Base-by-base conservation (phyloP, 2,113 vertebrate species). In the Rhineura floridana region DNA sequence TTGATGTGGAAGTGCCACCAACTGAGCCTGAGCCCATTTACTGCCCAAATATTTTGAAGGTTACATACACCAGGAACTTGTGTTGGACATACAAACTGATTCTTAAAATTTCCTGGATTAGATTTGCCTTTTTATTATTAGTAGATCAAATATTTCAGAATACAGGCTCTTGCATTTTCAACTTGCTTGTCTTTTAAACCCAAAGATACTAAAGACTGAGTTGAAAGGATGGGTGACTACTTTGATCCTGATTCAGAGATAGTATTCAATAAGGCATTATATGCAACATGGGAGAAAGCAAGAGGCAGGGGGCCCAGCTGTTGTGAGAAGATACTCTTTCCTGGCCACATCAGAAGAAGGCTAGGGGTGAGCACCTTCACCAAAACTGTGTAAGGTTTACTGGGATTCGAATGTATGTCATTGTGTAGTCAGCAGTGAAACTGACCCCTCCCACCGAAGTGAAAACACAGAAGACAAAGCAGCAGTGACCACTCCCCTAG, bases 21-120 rank as follows among this genome's bases (percentile, higher is more conserved):
- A 93, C 92, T 93, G 93, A 94, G 93, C 90, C 91, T 93, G 93
- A 95, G 92, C 94, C 91, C 91, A 84, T 85, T 90, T 92, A 87
- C 79, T 88, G 87, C 93, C 93, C 89, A 93, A 90, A 90, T 90
- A 72, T 83, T 83, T 79, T 65, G 55, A 89, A 83, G 82, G 63
- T 88, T 92, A 90, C 79, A 88, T 93, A 91, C 87, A 91, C 76
- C 93, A 82, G 81, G 87, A 93, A 75, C 78, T 75, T 85, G 91
- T 85, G 83, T 72, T 91, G 88, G 91, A 83, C 73, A 88, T 79
- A 69, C 83, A 92, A 67, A 59, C 23, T 86, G 21, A 63, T 77
- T 85, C 6, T 69, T 30, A 65, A 28, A 33, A 17, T 48, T 30
- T 78, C 59, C 19, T 77, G 42, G 33, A 63, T 48, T 93, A 84